Evolutionary conservation across 1,140 invertebrate genomes (phyloP).

Genomic region (Microplitis mediator): DNA sequence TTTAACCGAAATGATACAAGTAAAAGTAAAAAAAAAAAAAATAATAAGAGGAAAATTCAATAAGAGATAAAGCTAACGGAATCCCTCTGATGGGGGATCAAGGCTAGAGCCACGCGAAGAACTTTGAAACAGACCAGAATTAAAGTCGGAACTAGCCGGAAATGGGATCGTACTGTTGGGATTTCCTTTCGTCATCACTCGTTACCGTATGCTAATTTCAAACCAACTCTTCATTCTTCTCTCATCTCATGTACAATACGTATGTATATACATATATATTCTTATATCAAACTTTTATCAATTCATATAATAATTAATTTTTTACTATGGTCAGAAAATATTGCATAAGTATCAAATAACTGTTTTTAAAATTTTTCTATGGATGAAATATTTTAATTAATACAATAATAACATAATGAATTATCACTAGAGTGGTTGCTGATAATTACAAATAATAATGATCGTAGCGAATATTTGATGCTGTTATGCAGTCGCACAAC

Average conservation of each 20-base stretch:
- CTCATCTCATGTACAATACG: neutral
- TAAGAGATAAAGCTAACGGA: constrained; percentile 10
- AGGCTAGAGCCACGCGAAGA: neutral
- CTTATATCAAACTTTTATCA: too few species aligned
- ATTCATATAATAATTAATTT: too few species aligned
- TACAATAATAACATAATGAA: too few species aligned
- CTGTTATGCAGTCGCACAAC: neutral
- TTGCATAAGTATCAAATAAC: too few species aligned
- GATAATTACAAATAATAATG: neutral
- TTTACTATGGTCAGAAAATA: too few species aligned
- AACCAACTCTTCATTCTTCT: constrained; percentile 7
- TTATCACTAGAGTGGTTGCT: too few species aligned
- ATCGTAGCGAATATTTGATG: neutral
- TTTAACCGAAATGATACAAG: neutral
- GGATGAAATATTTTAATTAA: too few species aligned
- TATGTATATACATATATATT: too few species aligned
- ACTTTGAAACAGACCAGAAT: constrained; percentile 17
- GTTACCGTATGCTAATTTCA: constrained; percentile 26
- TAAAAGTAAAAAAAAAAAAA: neutral
- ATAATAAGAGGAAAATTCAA: constrained; percentile 12
- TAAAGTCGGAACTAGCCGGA: constrained; percentile 18
- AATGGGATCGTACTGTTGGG: constrained; percentile 12
- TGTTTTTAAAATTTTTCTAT: too few species aligned
- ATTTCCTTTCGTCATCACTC: constrained; percentile 4
- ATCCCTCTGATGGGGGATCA: neutral